Evolutionary conservation across 2,113 vertebrate species (phyloP).

Genomic region (Peromyscus leucopus): DNA sequence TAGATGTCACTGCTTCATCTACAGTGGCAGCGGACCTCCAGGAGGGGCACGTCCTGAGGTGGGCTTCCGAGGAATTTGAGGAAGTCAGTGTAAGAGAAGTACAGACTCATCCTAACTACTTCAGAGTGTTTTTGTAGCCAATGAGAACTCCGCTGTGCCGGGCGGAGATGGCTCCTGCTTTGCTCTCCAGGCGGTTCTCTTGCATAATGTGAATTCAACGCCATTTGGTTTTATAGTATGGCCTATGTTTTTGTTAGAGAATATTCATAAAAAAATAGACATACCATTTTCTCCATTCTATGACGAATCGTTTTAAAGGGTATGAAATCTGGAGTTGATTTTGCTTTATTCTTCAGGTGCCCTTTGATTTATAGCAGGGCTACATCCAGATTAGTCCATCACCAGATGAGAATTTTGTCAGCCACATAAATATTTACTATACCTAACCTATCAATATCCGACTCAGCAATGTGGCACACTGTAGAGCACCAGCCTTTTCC

Average conservation of each 20-base stretch:
- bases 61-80: not conserved
- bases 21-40: not conserved
- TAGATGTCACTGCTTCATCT: conserved; percentile 60
- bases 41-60: accelerated
- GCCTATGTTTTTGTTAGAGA: conserved; percentile 64
- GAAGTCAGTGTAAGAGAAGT: conserved; percentile 79
- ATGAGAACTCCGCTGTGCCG: conserved; percentile 45
- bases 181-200: conserved; percentile 48
- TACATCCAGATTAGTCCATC: not conserved
- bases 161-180: conserved; percentile 8
- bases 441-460: not conserved
- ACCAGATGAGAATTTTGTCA: not conserved
- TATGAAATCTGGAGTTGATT: conserved; percentile 80
- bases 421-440: not conserved
- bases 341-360: conserved; percentile 69
- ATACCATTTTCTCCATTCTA: conserved; percentile 75
- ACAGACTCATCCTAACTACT: not conserved
- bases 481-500: not conserved
- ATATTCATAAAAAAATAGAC: conserved; percentile 73
- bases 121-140: conserved; percentile 70
- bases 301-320: conserved; percentile 79
- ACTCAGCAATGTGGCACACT: not conserved
- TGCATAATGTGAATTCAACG: conserved; percentile 69
- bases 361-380: not conserved
- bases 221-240: conserved; percentile 78